phyloP scores from a whole-genome alignment of 2,797 vertebrate genomes.

The Todus mexicanus region DNA sequence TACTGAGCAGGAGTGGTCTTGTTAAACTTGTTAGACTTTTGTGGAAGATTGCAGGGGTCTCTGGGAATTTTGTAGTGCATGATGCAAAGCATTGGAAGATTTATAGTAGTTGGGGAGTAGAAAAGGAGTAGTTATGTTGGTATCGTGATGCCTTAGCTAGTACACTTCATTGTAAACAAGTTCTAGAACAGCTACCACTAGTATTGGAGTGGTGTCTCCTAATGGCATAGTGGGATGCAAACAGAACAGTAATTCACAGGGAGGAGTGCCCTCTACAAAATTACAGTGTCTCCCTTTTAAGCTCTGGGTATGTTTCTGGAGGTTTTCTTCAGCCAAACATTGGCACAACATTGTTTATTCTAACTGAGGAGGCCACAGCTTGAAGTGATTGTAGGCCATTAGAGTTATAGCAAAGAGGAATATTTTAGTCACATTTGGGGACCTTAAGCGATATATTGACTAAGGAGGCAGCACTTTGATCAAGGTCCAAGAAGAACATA shows the following conservation, averaged over 20 bases:
- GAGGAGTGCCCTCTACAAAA: background rate
- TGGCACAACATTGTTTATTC: background rate
- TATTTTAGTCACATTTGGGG: background rate
- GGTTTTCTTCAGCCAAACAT: background rate
- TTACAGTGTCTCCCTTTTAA: background rate
- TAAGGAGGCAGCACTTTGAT: background rate
- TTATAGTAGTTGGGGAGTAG: background rate
- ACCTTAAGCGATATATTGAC: background rate
- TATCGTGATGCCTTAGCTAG: background rate
- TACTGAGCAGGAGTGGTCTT: background rate
- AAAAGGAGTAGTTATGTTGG: background rate
- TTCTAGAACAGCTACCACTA: background rate
- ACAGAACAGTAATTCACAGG: constrained; percentile 2
- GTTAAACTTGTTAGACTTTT: background rate
- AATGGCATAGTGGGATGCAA: background rate
- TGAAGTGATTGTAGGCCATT: background rate
- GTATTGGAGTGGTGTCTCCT: background rate
- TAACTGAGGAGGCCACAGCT: background rate
- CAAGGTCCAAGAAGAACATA: background rate
- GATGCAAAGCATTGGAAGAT: background rate
- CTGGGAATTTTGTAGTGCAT: background rate
- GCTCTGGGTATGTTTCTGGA: background rate
- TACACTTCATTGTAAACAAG: background rate
- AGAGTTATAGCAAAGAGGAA: background rate
- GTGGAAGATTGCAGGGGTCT: background rate